These are phyloP conservation scores for Erpornis zantholeuca DNA, from an alignment of 2,113 vertebrate species.

Conservation along the genomic window DNA sequence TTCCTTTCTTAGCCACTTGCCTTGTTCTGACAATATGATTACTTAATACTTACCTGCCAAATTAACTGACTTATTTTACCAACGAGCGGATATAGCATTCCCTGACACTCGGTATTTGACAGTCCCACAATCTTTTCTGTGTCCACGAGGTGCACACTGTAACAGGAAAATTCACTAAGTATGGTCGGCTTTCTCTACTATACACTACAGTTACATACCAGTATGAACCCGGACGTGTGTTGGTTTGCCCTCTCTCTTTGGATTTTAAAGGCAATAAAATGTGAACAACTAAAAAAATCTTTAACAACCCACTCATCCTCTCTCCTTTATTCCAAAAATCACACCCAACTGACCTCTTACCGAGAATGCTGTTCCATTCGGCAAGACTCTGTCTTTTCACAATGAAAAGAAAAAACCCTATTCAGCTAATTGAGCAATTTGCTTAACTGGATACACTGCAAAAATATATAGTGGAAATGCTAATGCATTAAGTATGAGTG, in stretches of 20 bases:
- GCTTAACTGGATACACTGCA: constrained; percentile 52
- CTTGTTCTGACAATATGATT: constrained; percentile 76
- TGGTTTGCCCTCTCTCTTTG: constrained; percentile 51
- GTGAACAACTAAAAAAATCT: constrained; percentile 65
- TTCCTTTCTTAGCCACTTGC: constrained; percentile 69
- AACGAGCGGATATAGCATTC: constrained; percentile 71
- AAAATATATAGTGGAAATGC: constrained; percentile 33
- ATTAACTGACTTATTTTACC: constrained; percentile 84
- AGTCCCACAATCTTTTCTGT: constrained; percentile 59
- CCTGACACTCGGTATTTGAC: constrained; percentile 71
- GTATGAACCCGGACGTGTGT: constrained; percentile 17
- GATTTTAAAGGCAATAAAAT: constrained; percentile 59
- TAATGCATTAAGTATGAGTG: constrained; percentile 49
- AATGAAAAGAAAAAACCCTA: constrained; percentile 43
- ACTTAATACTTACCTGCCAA: constrained; percentile 81
- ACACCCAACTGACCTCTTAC: constrained; percentile 53
- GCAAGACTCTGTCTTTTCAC: constrained; percentile 39
- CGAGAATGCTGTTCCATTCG: constrained; percentile 5
- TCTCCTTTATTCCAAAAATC: constrained; percentile 60
- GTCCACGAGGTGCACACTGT: constrained; percentile 28
- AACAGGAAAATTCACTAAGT: constrained; percentile 57
- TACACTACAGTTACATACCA: not conserved
- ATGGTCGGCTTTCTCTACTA: not conserved
- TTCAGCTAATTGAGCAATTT: constrained; percentile 62
- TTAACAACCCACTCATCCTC: constrained; percentile 49